Conservation (phyloP, 2,888 invertebrate genomes). For the Scaptomyza polygonia region DNA sequence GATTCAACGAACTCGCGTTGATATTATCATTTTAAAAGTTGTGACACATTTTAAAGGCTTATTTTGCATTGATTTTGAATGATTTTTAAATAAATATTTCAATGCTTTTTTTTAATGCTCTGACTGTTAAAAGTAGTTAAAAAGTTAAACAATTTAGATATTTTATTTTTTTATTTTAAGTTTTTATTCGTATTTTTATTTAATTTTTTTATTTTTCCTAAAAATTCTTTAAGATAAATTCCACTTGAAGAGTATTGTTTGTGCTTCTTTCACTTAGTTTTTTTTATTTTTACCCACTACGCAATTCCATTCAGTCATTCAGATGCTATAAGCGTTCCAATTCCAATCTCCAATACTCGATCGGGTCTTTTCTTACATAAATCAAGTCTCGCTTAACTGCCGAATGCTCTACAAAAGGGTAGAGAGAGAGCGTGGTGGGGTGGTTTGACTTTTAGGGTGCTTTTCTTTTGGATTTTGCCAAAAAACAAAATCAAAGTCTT, state of each 20-base stretch:
- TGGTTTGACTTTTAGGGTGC: not conserved
- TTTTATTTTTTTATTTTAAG: too few relatives aligned
- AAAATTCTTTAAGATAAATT: too few relatives aligned
- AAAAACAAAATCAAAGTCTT: constrained; percentile 13
- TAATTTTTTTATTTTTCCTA: too few relatives aligned
- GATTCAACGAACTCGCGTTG: constrained; percentile 54
- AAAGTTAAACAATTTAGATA: too few relatives aligned
- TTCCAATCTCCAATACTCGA: constrained; percentile 14
- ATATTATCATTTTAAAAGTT: constrained; percentile 47
- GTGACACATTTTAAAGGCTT: constrained; percentile 49
- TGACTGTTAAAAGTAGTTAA: too few relatives aligned
- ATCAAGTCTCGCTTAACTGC: constrained; percentile 57
- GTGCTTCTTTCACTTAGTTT: not conserved
- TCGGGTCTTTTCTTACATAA: constrained; percentile 56
- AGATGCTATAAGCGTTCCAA: constrained; percentile 28
- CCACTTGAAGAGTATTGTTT: not conserved
- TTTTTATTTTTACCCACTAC: constrained; percentile 29
- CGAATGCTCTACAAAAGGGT: not conserved
- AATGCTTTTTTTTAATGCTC: too few relatives aligned
- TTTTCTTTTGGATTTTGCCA: constrained; percentile 43
- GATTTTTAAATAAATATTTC: not conserved
- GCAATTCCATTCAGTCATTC: constrained; percentile 62
- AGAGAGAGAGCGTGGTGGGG: not conserved
- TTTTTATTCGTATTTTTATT: too few relatives aligned
- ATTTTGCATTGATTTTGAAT: constrained; percentile 49